Evolutionary conservation across 2,888 invertebrate genomes (phyloP).

Genomic region (Nycteola revayana): DNA sequence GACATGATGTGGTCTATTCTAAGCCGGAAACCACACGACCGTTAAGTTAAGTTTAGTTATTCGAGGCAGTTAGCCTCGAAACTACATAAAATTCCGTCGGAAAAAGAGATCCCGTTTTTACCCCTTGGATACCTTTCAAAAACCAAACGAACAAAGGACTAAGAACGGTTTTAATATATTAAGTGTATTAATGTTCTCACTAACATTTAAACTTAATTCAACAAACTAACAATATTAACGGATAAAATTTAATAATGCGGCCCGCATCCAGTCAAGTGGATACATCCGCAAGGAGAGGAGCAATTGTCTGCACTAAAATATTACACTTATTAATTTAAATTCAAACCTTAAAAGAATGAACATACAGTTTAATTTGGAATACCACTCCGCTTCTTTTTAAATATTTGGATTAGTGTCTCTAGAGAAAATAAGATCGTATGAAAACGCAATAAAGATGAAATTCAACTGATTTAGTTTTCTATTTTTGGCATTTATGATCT

Average conservation of each 20-base stretch:
- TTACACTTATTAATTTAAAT: constrained; percentile 7
- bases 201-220: constrained; percentile 16
- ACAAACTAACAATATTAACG: constrained; percentile 28
- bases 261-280: constrained; percentile 64
- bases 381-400: background rate
- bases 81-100: too few relatives aligned
- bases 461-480: constrained; percentile 7
- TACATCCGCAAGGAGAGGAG: constrained; percentile 57
- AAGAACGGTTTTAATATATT: too few relatives aligned
- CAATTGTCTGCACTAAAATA: constrained; percentile 48
- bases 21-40: too few relatives aligned
- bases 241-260: constrained; percentile 43
- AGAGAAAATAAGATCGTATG: too few relatives aligned
- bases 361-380: constrained; percentile 12
- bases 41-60: too few relatives aligned
- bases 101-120: too few relatives aligned
- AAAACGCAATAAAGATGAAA: constrained; percentile 15
- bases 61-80: too few relatives aligned
- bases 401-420: too few relatives aligned
- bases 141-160: too few relatives aligned
- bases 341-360: background rate
- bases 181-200: constrained; percentile 9
- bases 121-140: too few relatives aligned
- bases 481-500: background rate
- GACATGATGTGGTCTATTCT: too few relatives aligned